Evolutionary conservation across 2,797 vertebrate species (phyloP).

Genomic region (Gobio occitaniae): DNA sequence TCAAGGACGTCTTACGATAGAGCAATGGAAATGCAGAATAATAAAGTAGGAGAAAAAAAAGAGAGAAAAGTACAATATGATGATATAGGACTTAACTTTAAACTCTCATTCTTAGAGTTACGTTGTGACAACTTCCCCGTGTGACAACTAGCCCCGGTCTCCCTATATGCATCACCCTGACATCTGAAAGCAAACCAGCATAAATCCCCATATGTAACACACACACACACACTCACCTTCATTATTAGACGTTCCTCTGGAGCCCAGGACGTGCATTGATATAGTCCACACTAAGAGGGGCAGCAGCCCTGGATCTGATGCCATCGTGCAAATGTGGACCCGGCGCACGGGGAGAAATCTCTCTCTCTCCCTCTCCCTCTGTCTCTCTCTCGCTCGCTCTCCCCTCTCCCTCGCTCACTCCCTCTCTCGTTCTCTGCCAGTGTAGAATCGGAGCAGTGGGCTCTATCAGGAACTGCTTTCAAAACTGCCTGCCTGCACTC

Average conservation of each 20-base stretch:
- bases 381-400: conserved; percentile 41
- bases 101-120: neutral
- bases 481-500: conserved; percentile 74
- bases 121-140: neutral
- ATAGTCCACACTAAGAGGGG: conserved; percentile 82
- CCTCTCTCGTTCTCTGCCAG: conserved; percentile 70
- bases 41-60: neutral
- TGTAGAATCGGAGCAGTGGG: conserved; percentile 68
- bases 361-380: conserved; percentile 71
- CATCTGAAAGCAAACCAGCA: conserved; percentile 39
- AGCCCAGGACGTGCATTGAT: conserved; percentile 73
- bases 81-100: neutral
- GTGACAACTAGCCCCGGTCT: conserved; percentile 22
- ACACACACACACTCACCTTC: conserved; percentile 72
- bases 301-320: conserved; percentile 78
- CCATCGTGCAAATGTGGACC: conserved; percentile 75
- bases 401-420: conserved; percentile 60
- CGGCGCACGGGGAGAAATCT: conserved; percentile 65
- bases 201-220: conserved; percentile 36
- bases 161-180: neutral
- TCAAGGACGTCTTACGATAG: neutral
- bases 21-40: neutral
- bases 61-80: neutral
- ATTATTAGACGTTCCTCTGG: conserved; percentile 70
- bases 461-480: conserved; percentile 74